Evolutionary conservation across 2,797 vertebrate genomes (phyloP), one percentile per base, ranked within the genome.

Genomic region (Arrhamphus sclerolepis): DNA sequence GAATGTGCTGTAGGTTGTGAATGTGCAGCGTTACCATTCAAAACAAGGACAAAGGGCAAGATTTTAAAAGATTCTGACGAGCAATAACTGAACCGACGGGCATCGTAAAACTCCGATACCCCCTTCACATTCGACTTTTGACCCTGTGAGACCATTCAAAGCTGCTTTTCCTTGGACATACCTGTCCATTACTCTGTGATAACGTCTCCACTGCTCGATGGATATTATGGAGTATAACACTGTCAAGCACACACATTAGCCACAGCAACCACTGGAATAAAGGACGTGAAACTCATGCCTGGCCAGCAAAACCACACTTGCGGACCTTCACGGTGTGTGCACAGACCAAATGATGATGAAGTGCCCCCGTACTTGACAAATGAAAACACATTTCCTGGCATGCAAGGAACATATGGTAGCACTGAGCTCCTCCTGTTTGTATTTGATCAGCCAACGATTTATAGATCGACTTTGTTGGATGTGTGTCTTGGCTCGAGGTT

Each of bases 401-500:
- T 46, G 42, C 50, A 70, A 19, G 38, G 61, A 70, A 69, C 66
- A 82, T 40, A 54, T 80, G 62, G 61, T 48, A 53, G 56, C 39
- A 18, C 40, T 41, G 68, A 69, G 51, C 8, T 50, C 67, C 42
- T 54, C 61, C 46, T 59, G 75, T 75, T 72, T 79, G 58, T 54
- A 57, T 63, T 67, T 66, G 41, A 62, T 53, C 46, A 55, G 79
- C 40, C 41, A 60, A 47, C 75, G 80, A 82, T 81, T 81, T 81
- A 78, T 70, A 66, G 69, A 72, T 69, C 44, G 68, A 73, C 41
- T 78, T 57, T 76, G 56, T 66, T 65, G 52, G 72, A 70, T 85
- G 80, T 87, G 43, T 76, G 26, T 80, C 56, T 85, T 91, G 78
- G 77, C 78, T 55, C 5, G 22, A 49, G n/a, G 49, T 64, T 58